These are phyloP conservation scores for Laterallus jamaicensis DNA, from an alignment of 2,113 vertebrate species.

Conservation along the genomic window DNA sequence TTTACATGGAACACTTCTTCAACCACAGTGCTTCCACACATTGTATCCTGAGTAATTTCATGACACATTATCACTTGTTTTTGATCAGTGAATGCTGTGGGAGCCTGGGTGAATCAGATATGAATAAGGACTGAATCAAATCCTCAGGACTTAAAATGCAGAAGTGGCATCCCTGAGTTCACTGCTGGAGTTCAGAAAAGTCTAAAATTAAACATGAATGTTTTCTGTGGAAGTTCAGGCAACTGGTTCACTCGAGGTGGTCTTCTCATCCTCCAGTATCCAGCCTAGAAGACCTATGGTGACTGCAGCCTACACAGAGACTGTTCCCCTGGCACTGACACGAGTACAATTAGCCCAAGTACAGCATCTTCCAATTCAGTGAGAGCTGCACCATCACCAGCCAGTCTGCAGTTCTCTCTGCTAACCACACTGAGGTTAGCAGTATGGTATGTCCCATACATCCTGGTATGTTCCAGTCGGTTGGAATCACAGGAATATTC, in stretches of 20 bases:
- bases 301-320: not conserved
- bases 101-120: not conserved
- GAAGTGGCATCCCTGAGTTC: not conserved
- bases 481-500: not conserved
- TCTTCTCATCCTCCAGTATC: not conserved
- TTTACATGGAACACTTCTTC: not conserved
- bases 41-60: not conserved
- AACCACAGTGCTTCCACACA: not conserved
- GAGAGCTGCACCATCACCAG: not conserved
- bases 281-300: not conserved
- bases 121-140: constrained; percentile 8
- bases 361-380: not conserved
- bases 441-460: not conserved
- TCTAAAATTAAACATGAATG: not conserved
- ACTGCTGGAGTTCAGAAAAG: not conserved
- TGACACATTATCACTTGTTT: not conserved
- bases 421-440: too few relatives aligned
- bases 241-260: not conserved
- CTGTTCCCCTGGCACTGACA: too few relatives aligned
- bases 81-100: not conserved
- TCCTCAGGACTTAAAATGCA: not conserved
- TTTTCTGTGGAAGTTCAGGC: not conserved
- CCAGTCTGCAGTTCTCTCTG: not conserved
- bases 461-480: not conserved
- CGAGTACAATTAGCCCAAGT: not conserved